A percentile compares a stretch with the other conserved stretches of the same genome.
Evolutionary conservation across 2,113 vertebrate genomes (phyloP).

Genomic region (Dascyllus trimaculatus): DNA sequence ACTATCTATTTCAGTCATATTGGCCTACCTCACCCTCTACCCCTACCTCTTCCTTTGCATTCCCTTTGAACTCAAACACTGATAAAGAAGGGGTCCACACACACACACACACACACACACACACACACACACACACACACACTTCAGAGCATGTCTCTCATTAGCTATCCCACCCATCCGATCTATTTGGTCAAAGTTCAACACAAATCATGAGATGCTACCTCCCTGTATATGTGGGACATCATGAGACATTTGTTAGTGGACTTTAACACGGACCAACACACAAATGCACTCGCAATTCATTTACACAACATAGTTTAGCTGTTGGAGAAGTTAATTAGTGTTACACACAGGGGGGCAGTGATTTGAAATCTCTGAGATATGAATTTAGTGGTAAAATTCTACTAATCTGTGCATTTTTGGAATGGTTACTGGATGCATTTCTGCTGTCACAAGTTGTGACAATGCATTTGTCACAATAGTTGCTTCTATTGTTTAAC

Average conservation of each 20-base stretch:
- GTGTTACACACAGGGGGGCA: background rate
- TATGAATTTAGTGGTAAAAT: background rate
- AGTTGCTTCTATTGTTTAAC: background rate
- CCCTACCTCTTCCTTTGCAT: background rate
- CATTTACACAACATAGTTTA: slow-evolving; percentile 35
- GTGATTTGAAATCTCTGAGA: background rate
- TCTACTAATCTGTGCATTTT: background rate
- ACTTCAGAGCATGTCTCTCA: slow-evolving; percentile 23
- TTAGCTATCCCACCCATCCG: slow-evolving; percentile 24
- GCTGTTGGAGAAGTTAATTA: background rate
- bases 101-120: slow-evolving; percentile 9
- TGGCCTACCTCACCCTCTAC: too few species aligned
- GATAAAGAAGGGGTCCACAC: slow-evolving; percentile 49
- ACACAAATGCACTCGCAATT: slow-evolving; percentile 16
- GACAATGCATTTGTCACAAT: background rate
- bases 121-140: slow-evolving; percentile 16
- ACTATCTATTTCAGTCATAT: slow-evolving; percentile 66
- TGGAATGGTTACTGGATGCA: background rate
- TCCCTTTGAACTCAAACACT: slow-evolving; percentile 65
- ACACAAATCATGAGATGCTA: slow-evolving; percentile 61
- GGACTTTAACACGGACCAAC: slow-evolving; percentile 62
- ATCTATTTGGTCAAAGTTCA: slow-evolving; percentile 65
- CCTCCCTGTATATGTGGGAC: slow-evolving; percentile 29
- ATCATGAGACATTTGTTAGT: slow-evolving; percentile 68
- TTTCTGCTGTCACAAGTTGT: slow-evolving; percentile 4